Conservation (phyloP, 2,113 vertebrate genomes). For the Alligator sinensis region DNA sequence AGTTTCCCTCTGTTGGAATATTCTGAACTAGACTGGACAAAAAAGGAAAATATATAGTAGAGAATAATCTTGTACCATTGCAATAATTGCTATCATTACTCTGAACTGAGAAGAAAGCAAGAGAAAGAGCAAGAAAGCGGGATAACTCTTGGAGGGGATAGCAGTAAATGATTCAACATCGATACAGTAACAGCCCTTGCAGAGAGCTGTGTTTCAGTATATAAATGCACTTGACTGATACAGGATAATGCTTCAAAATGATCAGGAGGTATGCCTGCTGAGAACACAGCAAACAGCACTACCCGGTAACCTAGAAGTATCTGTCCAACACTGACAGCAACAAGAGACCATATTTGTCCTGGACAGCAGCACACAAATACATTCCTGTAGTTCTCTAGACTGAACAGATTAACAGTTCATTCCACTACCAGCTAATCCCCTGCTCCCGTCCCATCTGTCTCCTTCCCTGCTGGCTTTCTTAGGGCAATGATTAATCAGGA, state of each 20-base stretch:
- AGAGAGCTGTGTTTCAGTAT: background rate
- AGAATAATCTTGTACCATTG: background rate
- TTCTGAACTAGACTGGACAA: conserved; percentile 18
- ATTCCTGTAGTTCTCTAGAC: conserved; percentile 2
- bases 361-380: background rate
- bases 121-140: background rate
- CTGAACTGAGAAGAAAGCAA: conserved; percentile 6
- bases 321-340: background rate
- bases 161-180: background rate
- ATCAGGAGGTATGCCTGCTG: background rate
- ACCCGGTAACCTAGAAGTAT: conserved; percentile 21
- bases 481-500: background rate
- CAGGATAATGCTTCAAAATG: background rate
- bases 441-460: background rate
- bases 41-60: conserved; percentile 7
- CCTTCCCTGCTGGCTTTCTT: background rate
- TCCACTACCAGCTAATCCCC: background rate
- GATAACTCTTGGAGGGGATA: background rate
- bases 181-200: background rate
- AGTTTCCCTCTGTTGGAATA: background rate
- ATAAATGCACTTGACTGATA: conserved; percentile 4
- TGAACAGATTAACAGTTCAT: background rate
- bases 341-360: conserved; percentile 9
- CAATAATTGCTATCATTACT: conserved; percentile 7
- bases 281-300: background rate